These are phyloP conservation scores for Lanius collurio DNA, from an alignment of 2,113 vertebrate genomes.

Conservation along the genomic window DNA sequence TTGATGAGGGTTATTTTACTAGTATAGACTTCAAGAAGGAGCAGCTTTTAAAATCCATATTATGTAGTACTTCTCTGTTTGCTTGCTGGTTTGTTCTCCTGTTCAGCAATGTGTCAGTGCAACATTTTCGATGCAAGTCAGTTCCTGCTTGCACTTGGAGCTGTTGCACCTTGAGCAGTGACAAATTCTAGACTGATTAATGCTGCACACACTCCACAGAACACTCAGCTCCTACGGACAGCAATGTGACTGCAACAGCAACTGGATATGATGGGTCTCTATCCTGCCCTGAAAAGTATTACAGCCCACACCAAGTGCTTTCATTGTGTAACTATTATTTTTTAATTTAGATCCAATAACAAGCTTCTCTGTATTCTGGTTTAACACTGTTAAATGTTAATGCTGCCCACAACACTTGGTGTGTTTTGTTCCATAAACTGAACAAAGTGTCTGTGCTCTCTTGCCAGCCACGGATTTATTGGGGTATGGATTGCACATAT, in stretches of 20 bases:
- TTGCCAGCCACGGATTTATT: slow-evolving; percentile 57
- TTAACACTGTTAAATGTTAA: slow-evolving; percentile 9
- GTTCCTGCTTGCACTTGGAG: background rate
- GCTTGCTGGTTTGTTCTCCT: background rate
- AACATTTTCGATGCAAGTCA: background rate
- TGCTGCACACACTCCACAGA: background rate
- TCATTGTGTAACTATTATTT: background rate
- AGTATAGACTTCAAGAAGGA: background rate
- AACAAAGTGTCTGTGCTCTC: slow-evolving; percentile 4
- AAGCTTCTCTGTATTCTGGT: background rate
- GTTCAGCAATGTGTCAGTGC: background rate
- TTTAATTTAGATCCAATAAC: slow-evolving; percentile 20
- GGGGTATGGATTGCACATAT: slow-evolving; percentile 49
- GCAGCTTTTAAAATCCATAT: rapidly evolving
- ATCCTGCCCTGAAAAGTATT: background rate
- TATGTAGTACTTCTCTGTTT: background rate
- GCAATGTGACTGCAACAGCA: background rate
- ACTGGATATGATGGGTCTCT: background rate
- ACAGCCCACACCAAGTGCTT: background rate
- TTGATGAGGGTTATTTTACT: background rate
- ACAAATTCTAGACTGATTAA: slow-evolving; percentile 38
- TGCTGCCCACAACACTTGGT: background rate
- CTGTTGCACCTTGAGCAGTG: background rate
- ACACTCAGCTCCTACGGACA: background rate
- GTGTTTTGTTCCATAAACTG: background rate